Evolutionary conservation across 2,888 invertebrate species (phyloP).

Genomic region (Agonopterix heracliana): DNA sequence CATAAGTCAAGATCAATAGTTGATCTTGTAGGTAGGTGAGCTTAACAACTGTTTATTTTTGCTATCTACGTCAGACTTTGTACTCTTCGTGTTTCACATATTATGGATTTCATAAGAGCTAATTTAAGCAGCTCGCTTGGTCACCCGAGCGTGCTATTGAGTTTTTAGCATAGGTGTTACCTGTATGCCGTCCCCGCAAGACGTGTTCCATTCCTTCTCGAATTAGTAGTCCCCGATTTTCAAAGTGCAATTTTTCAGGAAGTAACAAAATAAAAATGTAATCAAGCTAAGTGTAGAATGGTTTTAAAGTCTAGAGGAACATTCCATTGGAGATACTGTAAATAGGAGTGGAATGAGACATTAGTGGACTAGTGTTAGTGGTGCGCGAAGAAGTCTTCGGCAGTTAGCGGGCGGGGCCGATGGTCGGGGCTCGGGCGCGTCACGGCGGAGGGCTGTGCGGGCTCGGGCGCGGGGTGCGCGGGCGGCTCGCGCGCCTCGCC

Average conservation of each 20-base stretch:
- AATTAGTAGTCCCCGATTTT: conserved; percentile 32
- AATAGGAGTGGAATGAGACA: conserved; percentile 29
- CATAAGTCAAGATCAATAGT: too few species aligned
- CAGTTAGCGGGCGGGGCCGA: conserved; percentile 38
- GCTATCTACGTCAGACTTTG: too few species aligned
- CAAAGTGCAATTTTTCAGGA: conserved; percentile 32
- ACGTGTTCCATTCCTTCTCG: conserved; percentile 32
- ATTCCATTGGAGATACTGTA: conserved; percentile 35
- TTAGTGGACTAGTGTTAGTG: conserved; percentile 23
- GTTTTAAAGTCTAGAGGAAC: conserved; percentile 34
- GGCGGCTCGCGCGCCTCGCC: conserved; percentile 74
- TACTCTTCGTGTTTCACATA: conserved; percentile 32
- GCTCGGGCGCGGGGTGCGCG: conserved; percentile 74
- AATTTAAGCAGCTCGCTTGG: conserved; percentile 45
- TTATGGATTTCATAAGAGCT: conserved; percentile 45
- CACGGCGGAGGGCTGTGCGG: conserved; percentile 67
- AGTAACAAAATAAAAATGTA: conserved; percentile 41
- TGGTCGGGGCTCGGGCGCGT: conserved; percentile 60
- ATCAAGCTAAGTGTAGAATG: conserved; percentile 46
- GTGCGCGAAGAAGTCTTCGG: conserved; percentile 15
- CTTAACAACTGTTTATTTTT: too few species aligned
- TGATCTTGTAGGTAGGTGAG: too few species aligned
- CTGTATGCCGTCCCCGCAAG: conserved; percentile 24
- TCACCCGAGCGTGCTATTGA: conserved; percentile 43
- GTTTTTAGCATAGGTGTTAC: conserved; percentile 20